Evolutionary conservation across 2,797 vertebrate genomes (phyloP), one percentile per base, ranked within the genome.

Genomic region (Lagodon rhomboides): DNA sequence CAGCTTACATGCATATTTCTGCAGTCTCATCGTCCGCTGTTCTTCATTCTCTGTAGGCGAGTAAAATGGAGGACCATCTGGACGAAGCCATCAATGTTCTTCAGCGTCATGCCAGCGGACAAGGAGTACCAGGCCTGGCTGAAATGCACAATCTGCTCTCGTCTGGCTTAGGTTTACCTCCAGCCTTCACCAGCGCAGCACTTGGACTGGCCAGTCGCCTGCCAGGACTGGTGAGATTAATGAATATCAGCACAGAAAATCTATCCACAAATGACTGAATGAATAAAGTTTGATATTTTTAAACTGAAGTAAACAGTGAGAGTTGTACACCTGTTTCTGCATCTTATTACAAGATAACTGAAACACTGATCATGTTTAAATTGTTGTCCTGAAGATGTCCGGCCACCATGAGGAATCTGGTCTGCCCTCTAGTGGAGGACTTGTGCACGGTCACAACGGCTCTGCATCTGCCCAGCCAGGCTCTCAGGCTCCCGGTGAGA

Each of bases 61-160:
- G 87, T 92, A 99, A 99, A 93, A 94, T 99, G 96, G 97, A 98
- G 86, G 98, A 99, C 89, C 96, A 95, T 81, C 94, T 99, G 92
- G 98, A 98, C 0, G 98, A 99, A 93, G 98, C 98, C 65, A 97
- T 99, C 91, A 97, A 97, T 0, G 98, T 99, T 84, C 95, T 99
- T 85, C 95, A 97, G 80, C 97, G 95, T 82, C 97, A 99, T 0
- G 98, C 97, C 0, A 97, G 97, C 49, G 97, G 96, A 51, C 94
- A 97, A 17, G 90, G 91, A 49, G 91, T 86, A 17, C 85, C 93
- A 22, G 95, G 44, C 82, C 73, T 94, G 83, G 95, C 96, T 44
- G 97, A 98, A 79, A 95, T 98, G 92, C 97, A 98, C 3, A 94
- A 93, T 76, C 94, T 99, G 59, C 91, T 99, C 0, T 87, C 93